Conservation (phyloP, 1,140 invertebrate species). For the Papilio glaucus region DNA sequence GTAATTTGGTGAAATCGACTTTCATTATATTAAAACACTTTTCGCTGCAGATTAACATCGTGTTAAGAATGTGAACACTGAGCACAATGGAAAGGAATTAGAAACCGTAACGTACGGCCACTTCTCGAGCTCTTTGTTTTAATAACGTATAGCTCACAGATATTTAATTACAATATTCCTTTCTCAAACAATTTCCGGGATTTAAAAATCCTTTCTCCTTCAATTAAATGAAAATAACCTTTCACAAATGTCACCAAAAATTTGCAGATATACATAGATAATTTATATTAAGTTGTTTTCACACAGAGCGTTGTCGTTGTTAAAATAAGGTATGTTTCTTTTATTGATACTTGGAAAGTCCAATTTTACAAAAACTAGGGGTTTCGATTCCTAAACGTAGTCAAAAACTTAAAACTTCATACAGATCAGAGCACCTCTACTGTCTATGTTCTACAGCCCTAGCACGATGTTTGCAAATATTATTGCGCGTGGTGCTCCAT, state of each 20-base stretch:
- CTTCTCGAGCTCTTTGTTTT: slow-evolving; percentile 21
- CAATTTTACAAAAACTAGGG: too few species aligned
- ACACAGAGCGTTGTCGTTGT: too few species aligned
- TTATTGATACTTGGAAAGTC: too few species aligned
- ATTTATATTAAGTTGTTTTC: too few species aligned
- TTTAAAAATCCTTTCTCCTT: background rate
- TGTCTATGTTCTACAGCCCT: too few species aligned
- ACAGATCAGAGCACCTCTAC: too few species aligned
- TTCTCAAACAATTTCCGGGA: background rate
- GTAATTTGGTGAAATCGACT: slow-evolving; percentile 30
- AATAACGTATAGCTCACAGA: slow-evolving; percentile 6
- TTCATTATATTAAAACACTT: slow-evolving; percentile 16
- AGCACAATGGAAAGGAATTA: slow-evolving; percentile 36
- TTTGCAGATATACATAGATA: background rate
- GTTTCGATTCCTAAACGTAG: too few species aligned
- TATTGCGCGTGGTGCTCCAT: too few species aligned
- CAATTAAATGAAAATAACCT: background rate
- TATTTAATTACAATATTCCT: slow-evolving; percentile 4
- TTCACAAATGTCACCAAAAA: background rate
- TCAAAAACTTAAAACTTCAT: too few species aligned
- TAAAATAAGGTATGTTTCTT: too few species aligned
- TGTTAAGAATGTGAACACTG: slow-evolving; percentile 28
- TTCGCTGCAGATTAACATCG: slow-evolving; percentile 30
- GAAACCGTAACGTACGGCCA: slow-evolving; percentile 36
- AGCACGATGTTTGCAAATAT: too few species aligned